Evolutionary conservation across 1,140 invertebrate species (phyloP), one percentile per base, ranked within the genome.

Genomic region (Oncopeltus fasciatus): DNA sequence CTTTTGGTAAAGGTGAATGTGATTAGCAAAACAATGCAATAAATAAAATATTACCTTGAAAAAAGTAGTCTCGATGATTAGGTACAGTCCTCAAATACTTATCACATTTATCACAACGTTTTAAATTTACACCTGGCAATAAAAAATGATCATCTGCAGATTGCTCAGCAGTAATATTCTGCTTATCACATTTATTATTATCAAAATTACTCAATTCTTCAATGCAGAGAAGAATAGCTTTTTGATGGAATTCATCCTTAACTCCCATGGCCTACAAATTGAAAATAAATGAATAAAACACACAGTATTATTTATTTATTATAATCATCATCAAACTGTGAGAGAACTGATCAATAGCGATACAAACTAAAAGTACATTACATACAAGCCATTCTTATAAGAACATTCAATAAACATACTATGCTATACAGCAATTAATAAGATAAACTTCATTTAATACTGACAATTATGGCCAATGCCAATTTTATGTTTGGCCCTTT

Each of bases 211-310:
- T 57, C 21, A 88, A 73, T 72, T 87, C 84, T 71, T 85, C 82
- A 61, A 88, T 80, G 71, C 83, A 84, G 24, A 81, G 77, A 62
- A 88, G 72, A 65, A 88, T 83, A 47, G 82, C 79, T 69, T 80
- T 82, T 69, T 86, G 83, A 72, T 87, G 85, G 69, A 85, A 86
- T 62, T 85, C 83, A 75, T 88, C 85, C 71, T 83, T 83, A 69
- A 88, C 84, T 57, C 85, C 85, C 81, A 88, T 83, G 69, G 80
- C 81, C 86, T 88, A 73, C 8, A 76, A 73, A 61, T 70, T 73
- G 68, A 49, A 9, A 63, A 46, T 18, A 59, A 38, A 26, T 43
- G 2, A 24, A 26, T 27, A 4, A 14, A 43, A 38, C n/a, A 24
- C 12, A 33, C n/a, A n/a, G n/a, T n/a, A n/a, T n/a, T n/a, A n/a